These are phyloP conservation scores for Palythoa heliodiscus DNA, from an alignment of 92 coral and sea anemone species.

Conservation along the genomic window DNA sequence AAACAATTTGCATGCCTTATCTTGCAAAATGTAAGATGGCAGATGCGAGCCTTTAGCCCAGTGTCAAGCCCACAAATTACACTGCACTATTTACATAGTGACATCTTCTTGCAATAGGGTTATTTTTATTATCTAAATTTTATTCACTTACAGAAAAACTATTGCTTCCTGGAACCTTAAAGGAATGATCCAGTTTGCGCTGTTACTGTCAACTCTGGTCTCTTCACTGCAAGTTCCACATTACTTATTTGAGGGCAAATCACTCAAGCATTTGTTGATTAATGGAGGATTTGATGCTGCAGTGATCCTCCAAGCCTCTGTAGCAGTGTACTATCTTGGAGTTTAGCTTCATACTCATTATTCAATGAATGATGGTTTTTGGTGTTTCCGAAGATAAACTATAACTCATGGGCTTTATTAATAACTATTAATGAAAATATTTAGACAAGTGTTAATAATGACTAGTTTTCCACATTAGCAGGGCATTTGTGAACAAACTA, in stretches of 20 bases:
- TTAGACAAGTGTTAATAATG: no score
- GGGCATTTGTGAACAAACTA: no score
- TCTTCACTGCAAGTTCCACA: constrained; percentile 23
- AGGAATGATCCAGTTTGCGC: background rate
- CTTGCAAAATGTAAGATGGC: no score
- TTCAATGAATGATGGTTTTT: background rate
- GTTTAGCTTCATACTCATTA: background rate
- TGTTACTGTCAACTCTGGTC: constrained; percentile 14
- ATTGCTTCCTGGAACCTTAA: background rate
- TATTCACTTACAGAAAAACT: background rate
- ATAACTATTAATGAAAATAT: no score
- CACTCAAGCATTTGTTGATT: constrained; percentile 9
- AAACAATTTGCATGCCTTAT: no score
- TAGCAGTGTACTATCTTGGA: constrained; percentile 17
- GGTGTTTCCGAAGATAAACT: background rate
- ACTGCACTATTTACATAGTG: no score
- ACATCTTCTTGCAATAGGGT: no score
- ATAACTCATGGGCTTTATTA: background rate
- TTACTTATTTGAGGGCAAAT: constrained; percentile 5
- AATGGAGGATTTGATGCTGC: constrained; percentile 20
- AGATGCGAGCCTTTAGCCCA: no score
- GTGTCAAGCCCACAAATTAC: no score
- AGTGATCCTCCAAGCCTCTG: constrained; percentile 14
- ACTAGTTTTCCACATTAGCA: no score
- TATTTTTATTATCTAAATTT: background rate